Evolutionary conservation across 2,113 vertebrate species (phyloP).

Genomic region (Vulpes lagopus): DNA sequence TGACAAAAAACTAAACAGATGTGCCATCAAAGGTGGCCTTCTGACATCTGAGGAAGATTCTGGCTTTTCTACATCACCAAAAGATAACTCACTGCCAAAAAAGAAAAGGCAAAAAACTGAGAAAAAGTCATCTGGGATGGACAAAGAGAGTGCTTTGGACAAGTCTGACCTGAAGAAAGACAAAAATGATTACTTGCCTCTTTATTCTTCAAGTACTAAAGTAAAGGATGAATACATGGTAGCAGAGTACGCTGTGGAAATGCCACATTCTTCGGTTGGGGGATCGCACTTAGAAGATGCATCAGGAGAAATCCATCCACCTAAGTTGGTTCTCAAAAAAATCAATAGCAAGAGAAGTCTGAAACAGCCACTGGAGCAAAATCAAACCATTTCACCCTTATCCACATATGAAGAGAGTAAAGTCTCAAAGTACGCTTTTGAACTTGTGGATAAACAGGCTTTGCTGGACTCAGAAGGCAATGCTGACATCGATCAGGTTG

Average conservation of each 20-base stretch:
- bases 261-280: conserved; percentile 91
- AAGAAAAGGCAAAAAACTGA: conserved; percentile 97
- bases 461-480: conserved; percentile 94
- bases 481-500: conserved; percentile 94
- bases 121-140: conserved; percentile 88
- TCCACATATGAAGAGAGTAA: conserved; percentile 95
- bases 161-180: conserved; percentile 92
- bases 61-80: conserved; percentile 90
- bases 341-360: conserved; percentile 93
- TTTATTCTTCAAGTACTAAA: conserved; percentile 94
- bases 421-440: conserved; percentile 96
- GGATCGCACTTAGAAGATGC: conserved; percentile 90
- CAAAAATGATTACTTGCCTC: conserved; percentile 94
- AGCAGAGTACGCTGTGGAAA: conserved; percentile 95
- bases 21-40: conserved; percentile 92
- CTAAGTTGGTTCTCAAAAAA: conserved; percentile 97
- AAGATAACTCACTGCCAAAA: conserved; percentile 96
- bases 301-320: conserved; percentile 93
- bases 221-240: conserved; percentile 98
- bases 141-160: conserved; percentile 87
- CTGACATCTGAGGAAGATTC: conserved; percentile 89
- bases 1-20: conserved; percentile 94
- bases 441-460: conserved; percentile 96
- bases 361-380: conserved; percentile 92
- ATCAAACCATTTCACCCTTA: conserved; percentile 93